Evolutionary conservation across 2,113 vertebrate genomes (phyloP).

Genomic region (Bambusicola thoracicus): DNA sequence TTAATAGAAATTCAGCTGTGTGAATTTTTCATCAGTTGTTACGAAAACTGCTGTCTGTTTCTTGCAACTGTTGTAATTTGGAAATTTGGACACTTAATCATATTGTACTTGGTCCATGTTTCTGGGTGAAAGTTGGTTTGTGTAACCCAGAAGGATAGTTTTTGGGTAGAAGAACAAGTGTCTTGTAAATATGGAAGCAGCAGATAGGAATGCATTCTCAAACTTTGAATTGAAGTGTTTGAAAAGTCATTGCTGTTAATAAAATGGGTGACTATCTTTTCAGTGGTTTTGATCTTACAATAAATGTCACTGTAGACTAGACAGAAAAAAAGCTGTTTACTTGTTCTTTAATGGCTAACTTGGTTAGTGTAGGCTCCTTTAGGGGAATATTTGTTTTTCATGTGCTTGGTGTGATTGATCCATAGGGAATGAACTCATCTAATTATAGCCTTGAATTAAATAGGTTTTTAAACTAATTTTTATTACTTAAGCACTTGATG

Average conservation of each 20-base stretch:
- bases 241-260: neutral
- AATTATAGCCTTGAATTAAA: neutral
- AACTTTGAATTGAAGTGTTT: neutral
- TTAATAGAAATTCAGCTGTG: neutral
- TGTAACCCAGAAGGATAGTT: neutral
- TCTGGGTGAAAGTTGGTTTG: neutral
- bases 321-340: neutral
- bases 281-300: neutral
- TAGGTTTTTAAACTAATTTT: neutral
- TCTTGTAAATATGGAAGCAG: accelerated
- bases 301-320: neutral
- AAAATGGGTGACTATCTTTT: neutral
- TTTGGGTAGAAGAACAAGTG: neutral
- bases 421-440: neutral
- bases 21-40: neutral
- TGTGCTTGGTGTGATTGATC: neutral
- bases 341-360: neutral
- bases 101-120: neutral
- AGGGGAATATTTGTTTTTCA: neutral
- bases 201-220: neutral
- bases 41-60: neutral
- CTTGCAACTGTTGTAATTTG: neutral
- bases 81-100: neutral
- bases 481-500: neutral
- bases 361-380: neutral